Evolutionary conservation across 2,888 invertebrate genomes (phyloP).

Genomic region (Girardia tigrina): DNA sequence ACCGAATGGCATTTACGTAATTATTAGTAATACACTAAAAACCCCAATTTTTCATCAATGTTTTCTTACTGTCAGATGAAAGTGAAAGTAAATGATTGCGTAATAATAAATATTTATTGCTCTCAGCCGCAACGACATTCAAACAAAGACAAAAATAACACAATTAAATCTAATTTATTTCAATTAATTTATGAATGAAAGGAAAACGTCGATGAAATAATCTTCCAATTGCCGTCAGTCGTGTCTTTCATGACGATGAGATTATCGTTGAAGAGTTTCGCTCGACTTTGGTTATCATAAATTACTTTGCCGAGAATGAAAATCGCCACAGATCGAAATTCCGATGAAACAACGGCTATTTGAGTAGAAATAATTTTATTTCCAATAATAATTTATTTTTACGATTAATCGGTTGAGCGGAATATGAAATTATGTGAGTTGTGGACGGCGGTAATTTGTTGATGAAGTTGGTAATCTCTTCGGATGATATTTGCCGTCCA

Average conservation of each 20-base stretch:
- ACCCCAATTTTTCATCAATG: no score
- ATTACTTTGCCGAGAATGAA: not conserved
- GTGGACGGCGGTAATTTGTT: not conserved
- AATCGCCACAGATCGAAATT: not conserved
- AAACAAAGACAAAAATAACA: no score
- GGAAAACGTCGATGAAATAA: not conserved
- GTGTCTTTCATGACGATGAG: not conserved
- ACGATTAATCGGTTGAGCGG: conserved; percentile 1
- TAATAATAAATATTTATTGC: no score
- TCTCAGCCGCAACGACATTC: no score
- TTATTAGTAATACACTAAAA: no score
- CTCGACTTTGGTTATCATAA: not conserved
- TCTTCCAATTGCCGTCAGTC: not conserved
- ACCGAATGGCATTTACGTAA: no score
- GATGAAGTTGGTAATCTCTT: not conserved
- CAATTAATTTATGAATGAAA: no score
- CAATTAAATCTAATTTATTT: no score
- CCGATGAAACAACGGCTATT: not conserved
- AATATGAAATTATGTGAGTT: not conserved
- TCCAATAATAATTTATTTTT: no score
- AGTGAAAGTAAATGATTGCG: no score
- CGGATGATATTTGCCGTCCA: not conserved
- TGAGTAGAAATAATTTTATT: no score
- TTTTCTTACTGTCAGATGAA: no score
- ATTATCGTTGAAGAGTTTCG: not conserved